Evolutionary conservation across 2,888 invertebrate genomes (phyloP).

Genomic region (Neoitamus cyanurus): DNA sequence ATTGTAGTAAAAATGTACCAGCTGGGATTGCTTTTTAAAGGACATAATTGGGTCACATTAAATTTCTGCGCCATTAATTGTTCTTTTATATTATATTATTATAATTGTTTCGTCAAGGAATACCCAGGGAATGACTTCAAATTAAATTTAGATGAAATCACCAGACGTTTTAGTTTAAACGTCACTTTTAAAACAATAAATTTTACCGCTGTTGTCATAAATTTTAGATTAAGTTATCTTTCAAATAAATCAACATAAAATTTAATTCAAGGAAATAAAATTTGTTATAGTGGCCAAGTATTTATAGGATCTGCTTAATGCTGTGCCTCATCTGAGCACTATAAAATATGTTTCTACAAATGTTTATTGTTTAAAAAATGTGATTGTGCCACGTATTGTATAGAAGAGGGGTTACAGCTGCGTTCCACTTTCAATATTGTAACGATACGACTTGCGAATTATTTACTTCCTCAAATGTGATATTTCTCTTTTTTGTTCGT

Average conservation of each 20-base stretch:
- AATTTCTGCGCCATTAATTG: background rate
- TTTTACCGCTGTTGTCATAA: background rate
- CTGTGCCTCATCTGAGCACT: background rate
- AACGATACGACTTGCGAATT: too few species aligned
- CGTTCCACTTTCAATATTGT: too few species aligned
- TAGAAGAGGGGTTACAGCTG: too few species aligned
- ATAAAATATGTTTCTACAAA: background rate
- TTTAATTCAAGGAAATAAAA: background rate
- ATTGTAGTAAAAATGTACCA: background rate
- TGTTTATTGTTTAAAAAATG: background rate
- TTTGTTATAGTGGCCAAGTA: background rate
- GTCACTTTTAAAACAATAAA: constrained; percentile 1
- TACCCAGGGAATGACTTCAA: background rate
- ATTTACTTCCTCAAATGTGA: too few species aligned
- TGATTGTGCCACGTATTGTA: background rate
- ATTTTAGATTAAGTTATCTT: background rate
- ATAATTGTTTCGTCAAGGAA: background rate
- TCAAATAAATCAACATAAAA: constrained; percentile 5
- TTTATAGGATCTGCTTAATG: background rate
- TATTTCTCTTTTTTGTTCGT: too few species aligned
- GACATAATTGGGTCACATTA: background rate
- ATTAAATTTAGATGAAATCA: background rate
- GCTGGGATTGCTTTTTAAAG: background rate
- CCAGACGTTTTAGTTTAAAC: background rate
- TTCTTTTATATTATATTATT: background rate